Base-by-base conservation (phyloP, 2,888 invertebrate species). In the Apoderus coryli region DNA sequence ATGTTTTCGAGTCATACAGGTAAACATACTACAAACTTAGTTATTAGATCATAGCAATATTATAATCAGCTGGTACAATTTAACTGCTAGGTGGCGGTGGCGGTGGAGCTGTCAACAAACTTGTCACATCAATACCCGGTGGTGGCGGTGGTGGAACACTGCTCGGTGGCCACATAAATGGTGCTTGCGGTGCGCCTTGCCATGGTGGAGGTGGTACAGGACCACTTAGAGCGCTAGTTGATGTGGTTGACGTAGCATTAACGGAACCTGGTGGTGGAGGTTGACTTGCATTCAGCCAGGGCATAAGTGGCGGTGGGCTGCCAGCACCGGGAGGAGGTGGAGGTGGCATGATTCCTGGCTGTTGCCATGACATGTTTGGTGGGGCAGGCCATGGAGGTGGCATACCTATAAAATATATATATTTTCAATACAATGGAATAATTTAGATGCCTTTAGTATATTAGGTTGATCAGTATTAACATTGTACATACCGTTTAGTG, bases 71-170 rank as follows among this genome's bases (percentile, higher is more conserved):
- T n/a, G n/a, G n/a, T n/a, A n/a, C n/a, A n/a, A n/a, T n/a, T n/a
- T n/a, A n/a, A n/a, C n/a, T n/a, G n/a, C n/a, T n/a, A 19, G 52
- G 46, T 1, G 76, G 76, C 3, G 77, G 76, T 9, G 76, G 76
- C 4, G 76, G 76, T 3, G 76, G 77, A 14, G 76, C 73, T 26
- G 72, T 66, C 26, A 72, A 48, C 27, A 76, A 48, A 26, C 61
- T 60, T 28, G 62, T 64, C 32, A 67, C 59, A 44, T 67, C 67
- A 28, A 67, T 64, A 9, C 67, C 67, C 10, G 65, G 67, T 12
- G 59, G 58, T 3, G 59, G 34, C 16, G 36, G 39, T n/a, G 37
- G 34, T 5, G 34, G 33, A 7, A 23, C 30, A 16, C 22, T 26
- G 7, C 31, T 25, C n/a, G 27, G 15, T 3, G 44, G 41, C 7